Evolutionary conservation across 2,113 vertebrate genomes (phyloP), one percentile per base, ranked within the genome.

Genomic region (Epinephelus fuscoguttatus): DNA sequence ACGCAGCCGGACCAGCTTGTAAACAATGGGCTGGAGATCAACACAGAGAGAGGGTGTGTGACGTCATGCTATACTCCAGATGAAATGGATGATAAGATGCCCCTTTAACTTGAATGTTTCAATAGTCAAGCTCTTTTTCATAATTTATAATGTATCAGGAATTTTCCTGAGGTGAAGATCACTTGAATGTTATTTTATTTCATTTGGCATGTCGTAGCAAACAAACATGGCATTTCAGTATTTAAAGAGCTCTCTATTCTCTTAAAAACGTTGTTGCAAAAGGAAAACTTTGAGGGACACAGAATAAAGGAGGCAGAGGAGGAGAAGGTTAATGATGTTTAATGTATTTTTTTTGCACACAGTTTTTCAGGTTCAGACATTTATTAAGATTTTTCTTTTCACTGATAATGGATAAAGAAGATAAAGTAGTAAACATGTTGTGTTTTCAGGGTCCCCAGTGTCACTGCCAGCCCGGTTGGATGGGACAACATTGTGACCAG

Each of bases 401-500:
- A 0, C 13, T 30, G 33, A 18, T n/a, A 14, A 53, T 0, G 30
- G 59, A 33, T 37, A 42, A 78, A 66, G 3, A 0, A 42, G 59
- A 33, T 37, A 42, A 78, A 66, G 3, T 1, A 7, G 2, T 59
- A 9, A 50, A 33, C 45, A 1, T n/a, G 8, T 66, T 23, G 57
- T 74, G 12, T 78, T 17, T 60, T 19, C 67, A 93, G 92, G 97
- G 97, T 2, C 98, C 97, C 0, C 84, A 97, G 63, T 99, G 98
- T 90, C 96, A 96, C 84, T 99, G 98, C 3, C 96, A 98, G 84
- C 79, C 96, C 0, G 97, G 97, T 45, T 99, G 98, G 98, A 95
- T 91, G 0, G 98, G 98, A 6, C 95, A 94, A 12, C 97, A 97
- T 93, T 99, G 98, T 0, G 98, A 99, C 93, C 97, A 96, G 94